Conservation (phyloP, 2,888 invertebrate genomes). For the Cheilosia vernalis region DNA sequence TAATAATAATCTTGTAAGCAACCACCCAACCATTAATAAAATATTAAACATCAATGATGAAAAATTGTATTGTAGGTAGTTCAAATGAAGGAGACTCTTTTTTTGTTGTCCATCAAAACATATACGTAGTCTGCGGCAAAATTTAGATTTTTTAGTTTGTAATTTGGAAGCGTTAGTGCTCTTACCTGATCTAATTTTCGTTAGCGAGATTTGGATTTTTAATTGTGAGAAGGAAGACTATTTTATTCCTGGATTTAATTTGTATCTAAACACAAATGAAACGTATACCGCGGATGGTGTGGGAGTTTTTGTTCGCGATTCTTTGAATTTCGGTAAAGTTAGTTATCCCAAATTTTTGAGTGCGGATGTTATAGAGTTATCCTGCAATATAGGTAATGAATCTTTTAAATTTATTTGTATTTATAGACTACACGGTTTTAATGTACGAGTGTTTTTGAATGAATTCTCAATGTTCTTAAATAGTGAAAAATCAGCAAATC, state of each 20-base stretch:
- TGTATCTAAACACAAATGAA: conserved; percentile 15
- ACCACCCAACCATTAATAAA: background rate
- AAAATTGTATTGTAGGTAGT: conserved; percentile 8
- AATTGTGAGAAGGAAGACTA: conserved; percentile 1
- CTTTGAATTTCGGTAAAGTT: background rate
- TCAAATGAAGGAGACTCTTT: conserved; percentile 4
- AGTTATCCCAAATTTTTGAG: background rate
- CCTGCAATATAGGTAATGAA: background rate
- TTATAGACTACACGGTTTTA: background rate
- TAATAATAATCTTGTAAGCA: conserved; percentile 11
- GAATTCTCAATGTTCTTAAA: conserved; percentile 17
- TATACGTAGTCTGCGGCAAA: conserved; percentile 10
- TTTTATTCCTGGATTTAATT: background rate
- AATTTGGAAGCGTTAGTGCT: background rate
- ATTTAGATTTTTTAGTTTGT: background rate
- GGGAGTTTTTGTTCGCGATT: conserved; percentile 13
- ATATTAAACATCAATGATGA: conserved; percentile 1
- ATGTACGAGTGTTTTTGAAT: conserved; percentile 23
- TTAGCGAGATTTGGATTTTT: conserved; percentile 14
- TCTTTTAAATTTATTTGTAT: background rate
- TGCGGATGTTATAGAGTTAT: background rate
- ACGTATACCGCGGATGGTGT: conserved; percentile 24
- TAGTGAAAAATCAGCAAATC: background rate
- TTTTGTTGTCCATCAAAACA: conserved; percentile 10
- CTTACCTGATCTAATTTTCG: background rate